Evolutionary conservation across 2,797 vertebrate species (phyloP), one percentile per base, ranked within the genome.

Genomic region (Balearica regulorum): DNA sequence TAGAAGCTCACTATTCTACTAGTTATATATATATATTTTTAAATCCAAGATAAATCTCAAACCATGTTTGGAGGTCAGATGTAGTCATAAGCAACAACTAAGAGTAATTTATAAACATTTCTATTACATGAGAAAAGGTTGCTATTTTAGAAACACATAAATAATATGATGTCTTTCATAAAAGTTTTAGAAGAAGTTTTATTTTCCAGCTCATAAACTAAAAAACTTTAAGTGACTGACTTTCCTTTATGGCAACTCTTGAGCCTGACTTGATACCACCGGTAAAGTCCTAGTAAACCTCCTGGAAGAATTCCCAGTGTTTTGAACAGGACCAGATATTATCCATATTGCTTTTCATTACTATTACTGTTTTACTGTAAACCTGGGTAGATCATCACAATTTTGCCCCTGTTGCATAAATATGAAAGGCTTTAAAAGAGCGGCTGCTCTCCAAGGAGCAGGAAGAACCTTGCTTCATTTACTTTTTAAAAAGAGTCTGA

Each of bases 191-290:
- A 68, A 82, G 55, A 53, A 55, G 13, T n/a, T 83, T 79, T 33
- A 87, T 95, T 92, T 95, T 89, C 86, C 76, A 94, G 58, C 68
- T 88, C 69, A 83, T 83, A 96, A 92, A 51, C 81, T 93, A 96
- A 84, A 97, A 43, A 37, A 28, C 53, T 86, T 94, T 26, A 92
- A 92, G 37, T 65, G 72, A 87, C 5, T 95, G 87, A 87, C 69
- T 84, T 95, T 95, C 57, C 65, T 83, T 87, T 72, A 96, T 79
- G 82, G 66, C 61, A 89, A 24, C 39, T 37, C 46, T 76, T 51
- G 75, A 93, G 49, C 69, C 54, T 78, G 26, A 92, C 69, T n/a
- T 94, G 90, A 76, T 92, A 43, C 15, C 43, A 26, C 46, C 76
- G 53, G 76, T 79, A 43, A 91, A 91, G 37, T 76, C 55, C 78